These are phyloP conservation scores for Tetrax tetrax DNA, from an alignment of 2,113 vertebrate genomes.

Conservation along the genomic window DNA sequence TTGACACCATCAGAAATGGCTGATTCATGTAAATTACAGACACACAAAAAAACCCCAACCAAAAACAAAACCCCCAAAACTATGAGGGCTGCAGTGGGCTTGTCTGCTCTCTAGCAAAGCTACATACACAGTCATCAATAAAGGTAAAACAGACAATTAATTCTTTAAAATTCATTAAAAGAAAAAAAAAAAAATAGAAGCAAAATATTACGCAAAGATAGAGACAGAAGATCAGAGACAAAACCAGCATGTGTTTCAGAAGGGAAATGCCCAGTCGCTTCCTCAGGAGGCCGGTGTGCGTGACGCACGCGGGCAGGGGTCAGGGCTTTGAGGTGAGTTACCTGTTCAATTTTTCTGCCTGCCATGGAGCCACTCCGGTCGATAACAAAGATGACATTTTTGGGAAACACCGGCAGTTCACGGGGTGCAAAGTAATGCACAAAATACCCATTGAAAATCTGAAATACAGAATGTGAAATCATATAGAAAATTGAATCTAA, in stretches of 20 bases:
- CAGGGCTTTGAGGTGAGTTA: conserved; percentile 41
- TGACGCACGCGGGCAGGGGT: neutral
- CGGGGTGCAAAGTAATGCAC: conserved; percentile 91
- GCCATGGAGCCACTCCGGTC: conserved; percentile 91
- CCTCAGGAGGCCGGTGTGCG: fast-evolving
- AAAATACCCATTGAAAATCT: conserved; percentile 89
- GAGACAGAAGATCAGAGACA: neutral
- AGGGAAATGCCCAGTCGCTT: neutral
- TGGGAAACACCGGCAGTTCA: conserved; percentile 80
- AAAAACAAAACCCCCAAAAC: too few relatives aligned
- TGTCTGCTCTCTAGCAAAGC: neutral
- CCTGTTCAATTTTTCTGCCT: conserved; percentile 89
- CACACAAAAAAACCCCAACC: neutral
- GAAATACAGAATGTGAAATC: neutral
- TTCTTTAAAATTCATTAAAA: neutral
- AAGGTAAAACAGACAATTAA: neutral
- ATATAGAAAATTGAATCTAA: neutral
- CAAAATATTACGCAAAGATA: neutral
- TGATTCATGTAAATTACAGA: neutral
- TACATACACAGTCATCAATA: neutral
- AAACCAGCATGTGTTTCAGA: neutral
- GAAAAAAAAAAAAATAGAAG: neutral
- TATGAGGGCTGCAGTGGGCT: neutral
- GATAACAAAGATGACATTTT: conserved; percentile 91
- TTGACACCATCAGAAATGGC: neutral